phyloP scores from a whole-genome alignment of 2,888 invertebrate species.

The Epirrhoe tristata region DNA sequence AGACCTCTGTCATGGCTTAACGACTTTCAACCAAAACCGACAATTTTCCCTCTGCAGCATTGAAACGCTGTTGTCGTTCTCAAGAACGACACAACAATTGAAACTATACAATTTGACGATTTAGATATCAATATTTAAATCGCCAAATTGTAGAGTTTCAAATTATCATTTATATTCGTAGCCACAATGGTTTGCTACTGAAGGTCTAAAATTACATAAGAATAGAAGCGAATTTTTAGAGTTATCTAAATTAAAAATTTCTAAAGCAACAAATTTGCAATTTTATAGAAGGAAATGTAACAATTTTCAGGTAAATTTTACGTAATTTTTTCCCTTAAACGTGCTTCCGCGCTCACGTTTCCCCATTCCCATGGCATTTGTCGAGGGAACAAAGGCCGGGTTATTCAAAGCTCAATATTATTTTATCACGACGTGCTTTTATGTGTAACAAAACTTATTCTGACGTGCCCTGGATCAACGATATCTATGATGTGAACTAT shows the following conservation, averaged over 20 bases:
- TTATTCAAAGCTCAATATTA: conserved; percentile 5
- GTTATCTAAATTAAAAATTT: neutral
- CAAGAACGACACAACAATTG: too few species aligned
- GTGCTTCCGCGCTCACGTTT: neutral
- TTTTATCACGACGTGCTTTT: neutral
- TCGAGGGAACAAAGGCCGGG: neutral
- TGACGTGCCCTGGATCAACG: neutral
- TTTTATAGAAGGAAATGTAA: neutral
- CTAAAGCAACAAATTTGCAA: neutral
- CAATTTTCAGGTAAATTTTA: conserved; percentile 1
- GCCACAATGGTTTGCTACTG: too few species aligned
- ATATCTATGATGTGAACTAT: neutral
- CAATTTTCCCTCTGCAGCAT: too few species aligned
- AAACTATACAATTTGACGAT: too few species aligned
- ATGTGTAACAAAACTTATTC: neutral
- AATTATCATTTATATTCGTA: too few species aligned
- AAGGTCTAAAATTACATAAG: neutral
- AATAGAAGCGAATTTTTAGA: neutral
- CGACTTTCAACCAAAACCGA: too few species aligned
- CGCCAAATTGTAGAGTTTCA: too few species aligned
- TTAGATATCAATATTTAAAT: too few species aligned
- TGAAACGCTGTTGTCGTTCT: too few species aligned
- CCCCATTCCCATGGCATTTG: neutral
- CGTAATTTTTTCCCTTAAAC: neutral
- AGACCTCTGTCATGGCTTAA: too few species aligned